phyloP scores from a whole-genome alignment of 2,113 vertebrate genomes.

The Trichomycterus rosablanca region DNA sequence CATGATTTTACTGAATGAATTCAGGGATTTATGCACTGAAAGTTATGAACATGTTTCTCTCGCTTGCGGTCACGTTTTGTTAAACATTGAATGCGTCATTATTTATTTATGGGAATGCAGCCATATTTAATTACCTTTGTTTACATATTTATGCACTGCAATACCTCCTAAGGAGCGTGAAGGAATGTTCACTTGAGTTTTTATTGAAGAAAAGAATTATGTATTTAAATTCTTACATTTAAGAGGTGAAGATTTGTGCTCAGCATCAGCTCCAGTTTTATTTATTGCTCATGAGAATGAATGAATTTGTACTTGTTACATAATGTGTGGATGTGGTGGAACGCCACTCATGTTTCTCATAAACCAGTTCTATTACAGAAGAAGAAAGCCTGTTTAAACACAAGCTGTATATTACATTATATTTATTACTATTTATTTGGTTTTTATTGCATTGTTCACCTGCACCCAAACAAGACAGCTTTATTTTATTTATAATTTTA shows the following conservation, averaged over 20 bases:
- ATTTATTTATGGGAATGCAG: constrained; percentile 48
- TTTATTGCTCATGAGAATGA: neutral
- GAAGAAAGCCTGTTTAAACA: no score
- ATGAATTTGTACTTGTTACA: no score
- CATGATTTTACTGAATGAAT: no score
- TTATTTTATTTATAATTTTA: constrained; percentile 29
- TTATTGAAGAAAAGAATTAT: constrained; percentile 2
- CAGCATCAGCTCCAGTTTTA: neutral
- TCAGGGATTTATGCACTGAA: constrained; percentile 71
- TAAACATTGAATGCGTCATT: constrained; percentile 30
- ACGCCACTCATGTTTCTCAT: neutral
- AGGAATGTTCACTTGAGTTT: constrained; percentile 20
- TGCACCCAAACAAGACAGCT: constrained; percentile 21
- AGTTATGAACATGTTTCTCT: constrained; percentile 44
- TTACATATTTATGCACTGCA: constrained; percentile 41
- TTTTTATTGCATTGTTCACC: constrained; percentile 7
- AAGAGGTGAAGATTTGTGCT: no score
- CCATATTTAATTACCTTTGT: constrained; percentile 44
- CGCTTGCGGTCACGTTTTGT: constrained; percentile 30
- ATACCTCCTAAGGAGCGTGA: constrained; percentile 37
- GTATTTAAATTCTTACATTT: no score
- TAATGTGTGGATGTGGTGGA: no score
- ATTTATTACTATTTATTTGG: constrained; percentile 23
- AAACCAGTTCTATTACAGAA: neutral
- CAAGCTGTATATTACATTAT: no score